Evolutionary conservation across 2,888 invertebrate species (phyloP).

Genomic region (Poecilus cupreus): DNA sequence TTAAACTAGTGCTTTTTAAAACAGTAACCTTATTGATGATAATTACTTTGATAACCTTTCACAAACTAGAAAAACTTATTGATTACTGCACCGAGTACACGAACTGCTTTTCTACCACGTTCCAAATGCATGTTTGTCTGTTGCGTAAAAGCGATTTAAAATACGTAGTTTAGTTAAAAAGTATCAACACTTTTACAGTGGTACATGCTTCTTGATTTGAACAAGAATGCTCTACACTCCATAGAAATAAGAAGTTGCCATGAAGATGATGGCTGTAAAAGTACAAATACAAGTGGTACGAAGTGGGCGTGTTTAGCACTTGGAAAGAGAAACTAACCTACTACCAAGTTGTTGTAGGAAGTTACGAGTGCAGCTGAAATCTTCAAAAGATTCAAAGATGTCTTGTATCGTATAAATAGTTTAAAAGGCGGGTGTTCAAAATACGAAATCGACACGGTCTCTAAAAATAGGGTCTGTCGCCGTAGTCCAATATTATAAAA

Average conservation of each 20-base stretch:
- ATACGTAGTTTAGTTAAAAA: conserved; percentile 1
- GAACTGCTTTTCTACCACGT: too few relatives aligned
- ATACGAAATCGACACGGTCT: background rate
- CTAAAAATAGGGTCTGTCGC: too few relatives aligned
- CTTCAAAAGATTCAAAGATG: conserved; percentile 30
- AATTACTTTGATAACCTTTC: too few relatives aligned
- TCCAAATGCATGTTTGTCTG: too few relatives aligned
- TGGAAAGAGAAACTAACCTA: conserved; percentile 37
- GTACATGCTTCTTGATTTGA: background rate
- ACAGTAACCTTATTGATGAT: too few relatives aligned
- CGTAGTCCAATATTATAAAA: too few relatives aligned
- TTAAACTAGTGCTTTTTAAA: too few relatives aligned
- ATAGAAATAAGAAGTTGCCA: conserved; percentile 1
- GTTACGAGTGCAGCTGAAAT: conserved; percentile 27
- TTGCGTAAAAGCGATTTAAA: too few relatives aligned
- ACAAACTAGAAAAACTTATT: too few relatives aligned
- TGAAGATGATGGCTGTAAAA: conserved; percentile 30
- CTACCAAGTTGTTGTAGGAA: conserved; percentile 19
- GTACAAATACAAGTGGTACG: background rate
- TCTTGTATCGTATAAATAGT: conserved; percentile 12
- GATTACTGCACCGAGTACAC: too few relatives aligned
- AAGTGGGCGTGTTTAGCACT: conserved; percentile 14
- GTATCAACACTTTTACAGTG: background rate
- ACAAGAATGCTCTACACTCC: background rate
- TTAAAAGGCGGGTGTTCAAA: background rate